Base-by-base conservation (phyloP, 2,113 vertebrate species). In the Ptychochromis oligacanthus region DNA sequence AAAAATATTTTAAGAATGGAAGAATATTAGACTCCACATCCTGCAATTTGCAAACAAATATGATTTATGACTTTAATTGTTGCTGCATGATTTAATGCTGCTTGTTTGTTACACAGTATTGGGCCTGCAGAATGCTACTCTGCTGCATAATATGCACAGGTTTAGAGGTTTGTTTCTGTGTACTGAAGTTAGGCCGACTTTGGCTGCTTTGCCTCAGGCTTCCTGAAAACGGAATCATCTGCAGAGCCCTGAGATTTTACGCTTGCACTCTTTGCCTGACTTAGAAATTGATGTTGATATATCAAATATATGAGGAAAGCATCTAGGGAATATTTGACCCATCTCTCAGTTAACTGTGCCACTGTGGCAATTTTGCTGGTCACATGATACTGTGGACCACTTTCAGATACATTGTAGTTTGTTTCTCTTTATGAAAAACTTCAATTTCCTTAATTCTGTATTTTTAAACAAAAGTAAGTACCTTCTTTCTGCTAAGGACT, bases 201-300 rank as follows among this genome's bases (percentile, higher is more conserved):
- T 24, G 46, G 65, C 79, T 80, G 54, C 62, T 80, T 88, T 43
- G 79, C 84, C 65, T 70, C 28, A 80, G 72, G 83, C 70, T 49
- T 52, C 80, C 59, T 77, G n/a, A 84, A 81, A 79, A 56, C 49
- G 54, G 64, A 81, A 72, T 81, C 40, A 56, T 78, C 81, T 75
- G 28, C 78, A 82, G 61, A 81, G 83, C 64, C 52, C 64, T 67
- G 77, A 80, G 77, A 65, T 72, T 88, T 85, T 75, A 38, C 77
- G 46, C 67, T 56, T 75, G 34, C 70, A 52, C 54, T 82, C 22
- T 76, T 79, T 60, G 6, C 36, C 20, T 81, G 75, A 82, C 81
- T 87, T 80, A 22, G 75, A 77, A 80, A 81, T 86, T 7, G 7
- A 78, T 82, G 70, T 17, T 85, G 61, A 67, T 79, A 57, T 65